Evolutionary conservation across 2,797 vertebrate species (phyloP).

Genomic region (Alcedo quadribrachys): DNA sequence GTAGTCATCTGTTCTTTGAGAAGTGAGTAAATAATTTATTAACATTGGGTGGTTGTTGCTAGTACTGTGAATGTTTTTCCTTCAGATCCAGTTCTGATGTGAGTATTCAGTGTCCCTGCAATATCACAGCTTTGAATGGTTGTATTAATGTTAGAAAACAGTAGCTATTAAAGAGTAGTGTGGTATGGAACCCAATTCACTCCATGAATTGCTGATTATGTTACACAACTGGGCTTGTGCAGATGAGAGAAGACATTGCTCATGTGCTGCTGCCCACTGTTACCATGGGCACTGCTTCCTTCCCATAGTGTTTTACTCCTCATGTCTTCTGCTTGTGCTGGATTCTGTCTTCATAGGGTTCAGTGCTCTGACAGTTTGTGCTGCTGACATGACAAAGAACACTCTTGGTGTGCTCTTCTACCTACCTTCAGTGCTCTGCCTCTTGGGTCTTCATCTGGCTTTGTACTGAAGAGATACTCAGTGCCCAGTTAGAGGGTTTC

Average conservation of each 20-base stretch:
- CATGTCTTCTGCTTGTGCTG: background rate
- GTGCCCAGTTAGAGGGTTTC: background rate
- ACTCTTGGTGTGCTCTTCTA: background rate
- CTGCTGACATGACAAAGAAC: background rate
- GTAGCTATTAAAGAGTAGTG: background rate
- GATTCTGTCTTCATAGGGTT: background rate
- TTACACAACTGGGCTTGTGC: background rate
- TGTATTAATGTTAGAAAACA: background rate
- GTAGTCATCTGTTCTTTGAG: background rate
- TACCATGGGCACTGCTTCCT: background rate
- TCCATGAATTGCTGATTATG: background rate
- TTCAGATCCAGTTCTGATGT: background rate
- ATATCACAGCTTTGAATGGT: background rate
- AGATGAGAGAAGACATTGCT: background rate
- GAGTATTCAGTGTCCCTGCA: background rate
- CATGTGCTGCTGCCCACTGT: background rate
- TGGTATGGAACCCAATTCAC: background rate
- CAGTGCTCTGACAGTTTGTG: background rate
- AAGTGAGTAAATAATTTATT: background rate
- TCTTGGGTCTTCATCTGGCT: background rate
- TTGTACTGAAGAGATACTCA: background rate
- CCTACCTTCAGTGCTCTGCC: background rate
- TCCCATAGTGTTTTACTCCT: background rate
- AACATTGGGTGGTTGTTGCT: background rate
- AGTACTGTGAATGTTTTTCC: background rate